These are phyloP conservation scores for Peucedramus taeniatus DNA, from an alignment of 2,113 vertebrate species.

Conservation along the genomic window DNA sequence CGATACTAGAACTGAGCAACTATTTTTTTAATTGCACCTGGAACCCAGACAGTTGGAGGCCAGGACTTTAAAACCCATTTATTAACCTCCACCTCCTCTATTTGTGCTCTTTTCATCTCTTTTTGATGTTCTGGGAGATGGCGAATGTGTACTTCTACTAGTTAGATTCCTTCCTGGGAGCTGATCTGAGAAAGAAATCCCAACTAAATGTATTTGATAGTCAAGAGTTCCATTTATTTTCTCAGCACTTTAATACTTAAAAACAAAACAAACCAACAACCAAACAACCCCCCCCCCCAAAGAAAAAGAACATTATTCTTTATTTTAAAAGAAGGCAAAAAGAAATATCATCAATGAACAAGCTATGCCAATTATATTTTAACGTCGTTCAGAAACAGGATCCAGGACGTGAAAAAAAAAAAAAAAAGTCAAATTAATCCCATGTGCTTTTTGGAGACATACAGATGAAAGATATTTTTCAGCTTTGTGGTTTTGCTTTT, in stretches of 20 bases:
- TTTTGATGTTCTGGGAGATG: not conserved
- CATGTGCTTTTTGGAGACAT: conserved; percentile 1
- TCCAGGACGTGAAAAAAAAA: not conserved
- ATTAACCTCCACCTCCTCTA: not conserved
- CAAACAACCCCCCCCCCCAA: too few relatives aligned
- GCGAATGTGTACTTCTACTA: not conserved
- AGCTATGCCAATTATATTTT: not conserved
- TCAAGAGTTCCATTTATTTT: conserved; percentile 46
- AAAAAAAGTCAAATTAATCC: conserved; percentile 30
- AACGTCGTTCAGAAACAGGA: conserved; percentile 4
- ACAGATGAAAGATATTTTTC: not conserved
- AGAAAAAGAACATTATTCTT: not conserved
- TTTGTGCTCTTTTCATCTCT: not conserved
- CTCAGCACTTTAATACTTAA: not conserved
- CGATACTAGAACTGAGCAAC: not conserved
- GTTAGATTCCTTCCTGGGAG: not conserved
- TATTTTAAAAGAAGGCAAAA: not conserved
- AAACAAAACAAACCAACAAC: too few relatives aligned
- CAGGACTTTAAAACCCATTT: not conserved
- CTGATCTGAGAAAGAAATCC: conserved; percentile 2
- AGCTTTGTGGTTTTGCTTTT: conserved; percentile 17
- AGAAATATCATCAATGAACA: not conserved
- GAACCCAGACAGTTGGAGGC: not conserved
- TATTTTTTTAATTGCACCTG: not conserved
- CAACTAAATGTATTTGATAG: conserved; percentile 23